Conservation (phyloP, 2,113 vertebrate genomes). For the Orycteropus afer region DNA sequence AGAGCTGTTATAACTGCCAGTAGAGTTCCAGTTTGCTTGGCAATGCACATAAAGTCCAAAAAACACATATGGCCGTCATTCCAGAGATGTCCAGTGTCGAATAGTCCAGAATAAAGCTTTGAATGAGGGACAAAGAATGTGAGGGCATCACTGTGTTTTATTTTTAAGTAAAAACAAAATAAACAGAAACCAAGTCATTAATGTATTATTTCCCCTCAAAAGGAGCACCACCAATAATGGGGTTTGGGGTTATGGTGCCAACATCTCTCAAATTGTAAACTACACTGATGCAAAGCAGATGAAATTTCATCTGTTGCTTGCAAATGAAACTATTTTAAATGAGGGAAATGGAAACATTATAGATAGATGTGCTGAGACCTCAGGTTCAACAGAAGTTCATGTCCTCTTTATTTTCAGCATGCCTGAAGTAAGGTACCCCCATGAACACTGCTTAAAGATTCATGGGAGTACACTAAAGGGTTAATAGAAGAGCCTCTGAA, state of each 20-base stretch:
- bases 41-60: slow-evolving; percentile 78
- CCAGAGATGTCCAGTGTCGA: slow-evolving; percentile 78
- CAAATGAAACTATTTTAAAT: slow-evolving; percentile 84
- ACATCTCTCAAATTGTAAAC: slow-evolving; percentile 85
- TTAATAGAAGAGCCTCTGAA: background rate
- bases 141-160: slow-evolving; percentile 78
- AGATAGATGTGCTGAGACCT: slow-evolving; percentile 73
- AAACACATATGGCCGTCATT: slow-evolving; percentile 84
- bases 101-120: slow-evolving; percentile 79
- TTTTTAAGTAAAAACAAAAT: slow-evolving; percentile 83
- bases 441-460: background rate
- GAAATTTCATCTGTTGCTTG: slow-evolving; percentile 85
- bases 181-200: slow-evolving; percentile 83
- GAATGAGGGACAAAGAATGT: slow-evolving; percentile 78
- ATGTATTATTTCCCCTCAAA: slow-evolving; percentile 83
- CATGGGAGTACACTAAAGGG: background rate
- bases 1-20: slow-evolving; percentile 80
- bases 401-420: slow-evolving; percentile 31
- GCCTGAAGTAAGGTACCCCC: background rate
- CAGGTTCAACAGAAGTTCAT: slow-evolving; percentile 83
- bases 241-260: slow-evolving; percentile 79
- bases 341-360: slow-evolving; percentile 78
- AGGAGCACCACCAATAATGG: slow-evolving; percentile 69
- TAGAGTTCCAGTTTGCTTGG: slow-evolving; percentile 77
- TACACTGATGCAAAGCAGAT: slow-evolving; percentile 87